These are phyloP conservation scores for Pachyramphus minor DNA, from an alignment of 2,113 vertebrate species.

Conservation along the genomic window DNA sequence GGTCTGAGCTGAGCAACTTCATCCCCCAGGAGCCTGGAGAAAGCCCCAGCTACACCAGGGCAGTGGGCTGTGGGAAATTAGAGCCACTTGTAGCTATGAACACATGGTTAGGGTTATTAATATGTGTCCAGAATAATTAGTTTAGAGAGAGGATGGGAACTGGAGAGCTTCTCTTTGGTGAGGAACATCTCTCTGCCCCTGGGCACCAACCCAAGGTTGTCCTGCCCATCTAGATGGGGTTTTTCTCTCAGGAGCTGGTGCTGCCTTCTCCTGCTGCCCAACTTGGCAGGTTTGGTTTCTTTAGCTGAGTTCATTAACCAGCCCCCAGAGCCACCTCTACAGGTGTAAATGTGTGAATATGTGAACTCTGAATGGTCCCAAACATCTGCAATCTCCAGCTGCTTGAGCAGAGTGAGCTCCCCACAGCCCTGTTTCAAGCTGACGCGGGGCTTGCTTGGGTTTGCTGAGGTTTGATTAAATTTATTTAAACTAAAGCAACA, in stretches of 20 bases:
- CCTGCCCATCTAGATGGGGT: neutral
- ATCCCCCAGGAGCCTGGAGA: neutral
- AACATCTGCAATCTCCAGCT: neutral
- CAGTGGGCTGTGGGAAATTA: neutral
- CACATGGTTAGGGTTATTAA: neutral
- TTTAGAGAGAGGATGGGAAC: neutral
- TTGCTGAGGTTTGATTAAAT: neutral
- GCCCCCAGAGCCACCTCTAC: neutral
- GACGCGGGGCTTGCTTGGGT: neutral
- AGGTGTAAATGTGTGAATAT: neutral
- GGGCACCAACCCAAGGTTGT: neutral
- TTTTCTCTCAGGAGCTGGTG: neutral
- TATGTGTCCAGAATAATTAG: neutral
- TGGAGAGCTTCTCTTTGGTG: neutral
- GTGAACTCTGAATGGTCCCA: neutral
- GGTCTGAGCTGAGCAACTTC: neutral
- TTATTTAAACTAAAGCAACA: neutral
- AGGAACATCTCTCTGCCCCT: neutral
- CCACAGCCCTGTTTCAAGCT: neutral
- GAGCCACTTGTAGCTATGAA: neutral
- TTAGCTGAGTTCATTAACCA: neutral
- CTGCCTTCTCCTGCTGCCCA: neutral
- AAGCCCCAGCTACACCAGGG: neutral
- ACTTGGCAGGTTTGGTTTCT: neutral
- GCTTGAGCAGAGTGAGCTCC: neutral